phyloP scores from a whole-genome alignment of 2,113 vertebrate species.

The Clarias magur region DNA sequence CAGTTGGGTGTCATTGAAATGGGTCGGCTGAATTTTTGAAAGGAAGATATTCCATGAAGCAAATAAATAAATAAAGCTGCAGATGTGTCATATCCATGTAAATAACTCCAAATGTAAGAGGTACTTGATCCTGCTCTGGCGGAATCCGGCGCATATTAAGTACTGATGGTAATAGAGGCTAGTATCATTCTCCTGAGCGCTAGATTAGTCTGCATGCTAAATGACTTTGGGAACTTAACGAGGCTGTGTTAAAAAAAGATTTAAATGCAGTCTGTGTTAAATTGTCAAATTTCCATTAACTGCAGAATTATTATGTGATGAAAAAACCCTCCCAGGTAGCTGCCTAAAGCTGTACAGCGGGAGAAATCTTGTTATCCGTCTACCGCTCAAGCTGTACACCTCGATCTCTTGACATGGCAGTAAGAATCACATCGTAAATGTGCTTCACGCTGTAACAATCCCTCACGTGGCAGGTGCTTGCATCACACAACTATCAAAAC shows the following conservation, averaged over 20 bases:
- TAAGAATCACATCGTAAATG: neutral
- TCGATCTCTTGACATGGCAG: neutral
- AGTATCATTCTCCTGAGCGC: neutral
- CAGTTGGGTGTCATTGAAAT: neutral
- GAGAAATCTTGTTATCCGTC: neutral
- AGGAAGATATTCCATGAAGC: neutral
- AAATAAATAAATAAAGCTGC: neutral
- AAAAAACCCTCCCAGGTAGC: neutral
- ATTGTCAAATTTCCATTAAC: conserved; percentile 13
- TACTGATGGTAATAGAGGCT: neutral
- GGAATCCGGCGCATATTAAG: neutral
- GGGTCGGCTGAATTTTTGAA: neutral
- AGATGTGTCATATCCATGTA: neutral
- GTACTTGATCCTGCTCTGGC: neutral
- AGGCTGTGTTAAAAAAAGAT: neutral
- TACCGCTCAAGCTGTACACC: neutral
- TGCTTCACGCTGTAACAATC: neutral
- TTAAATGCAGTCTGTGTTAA: neutral
- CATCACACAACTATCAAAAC: neutral
- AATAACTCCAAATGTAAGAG: conserved; percentile 1
- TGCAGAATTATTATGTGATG: neutral
- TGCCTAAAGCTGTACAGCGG: neutral
- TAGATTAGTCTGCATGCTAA: conserved; percentile 20
- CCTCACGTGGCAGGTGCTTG: neutral
- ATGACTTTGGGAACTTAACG: conserved; percentile 1